Evolutionary conservation across 2,797 vertebrate species (phyloP).

Genomic region (Brachymystax lenok): DNA sequence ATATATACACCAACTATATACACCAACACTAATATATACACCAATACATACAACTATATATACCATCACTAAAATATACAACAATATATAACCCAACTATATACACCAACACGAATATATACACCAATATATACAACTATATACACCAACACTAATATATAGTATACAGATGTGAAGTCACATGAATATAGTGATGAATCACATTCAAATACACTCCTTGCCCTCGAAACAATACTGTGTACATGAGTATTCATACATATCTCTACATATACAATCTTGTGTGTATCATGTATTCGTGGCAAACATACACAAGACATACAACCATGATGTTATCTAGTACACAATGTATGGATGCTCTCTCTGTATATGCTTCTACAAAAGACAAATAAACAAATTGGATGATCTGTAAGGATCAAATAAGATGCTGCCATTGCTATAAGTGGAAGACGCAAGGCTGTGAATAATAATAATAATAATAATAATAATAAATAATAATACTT

Average conservation of each 20-base stretch:
- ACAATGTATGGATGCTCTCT: neutral
- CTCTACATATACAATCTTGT: neutral
- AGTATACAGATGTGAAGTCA: conserved; percentile 62
- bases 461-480: neutral
- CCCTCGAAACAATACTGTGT: neutral
- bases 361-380: neutral
- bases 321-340: no score
- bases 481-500: no score
- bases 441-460: neutral
- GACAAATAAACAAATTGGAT: neutral
- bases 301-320: no score
- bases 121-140: no score
- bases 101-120: no score
- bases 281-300: no score
- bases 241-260: neutral
- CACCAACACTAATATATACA: no score
- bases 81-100: no score
- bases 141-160: no score
- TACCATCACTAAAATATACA: no score
- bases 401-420: neutral
- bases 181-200: conserved; percentile 71
- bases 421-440: neutral
- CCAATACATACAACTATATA: no score
- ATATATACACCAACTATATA: no score
- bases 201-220: neutral